Conservation (phyloP, 2,113 vertebrate genomes). For the Sceloporus tristichus region DNA sequence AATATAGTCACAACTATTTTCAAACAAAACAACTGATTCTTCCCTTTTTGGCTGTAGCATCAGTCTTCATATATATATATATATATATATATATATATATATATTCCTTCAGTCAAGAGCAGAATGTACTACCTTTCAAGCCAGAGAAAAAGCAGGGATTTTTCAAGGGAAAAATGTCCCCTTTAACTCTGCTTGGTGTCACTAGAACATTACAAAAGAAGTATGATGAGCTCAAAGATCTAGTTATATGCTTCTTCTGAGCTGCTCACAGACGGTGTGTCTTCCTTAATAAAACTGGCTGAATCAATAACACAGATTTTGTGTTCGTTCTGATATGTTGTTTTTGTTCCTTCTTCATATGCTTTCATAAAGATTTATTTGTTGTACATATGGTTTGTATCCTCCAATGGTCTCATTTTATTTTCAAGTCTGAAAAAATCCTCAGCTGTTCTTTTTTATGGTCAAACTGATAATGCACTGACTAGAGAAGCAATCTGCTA, state of each 20-base stretch:
- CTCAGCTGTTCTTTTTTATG: constrained; percentile 9
- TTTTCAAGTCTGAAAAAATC: constrained; percentile 13
- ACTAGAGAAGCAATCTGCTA: background rate
- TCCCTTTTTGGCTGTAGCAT: background rate
- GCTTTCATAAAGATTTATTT: constrained; percentile 35
- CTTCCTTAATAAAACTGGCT: constrained; percentile 20
- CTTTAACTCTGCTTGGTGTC: constrained; percentile 3
- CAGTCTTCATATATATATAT: background rate
- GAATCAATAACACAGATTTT: constrained; percentile 32
- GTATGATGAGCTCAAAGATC: background rate
- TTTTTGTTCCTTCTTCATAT: constrained; percentile 24
- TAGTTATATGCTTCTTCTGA: constrained; percentile 5
- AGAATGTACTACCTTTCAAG: background rate
- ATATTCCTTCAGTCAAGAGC: background rate
- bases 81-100: too few species aligned
- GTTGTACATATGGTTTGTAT: constrained; percentile 20
- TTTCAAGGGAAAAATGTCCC: background rate
- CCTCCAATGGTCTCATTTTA: constrained; percentile 1
- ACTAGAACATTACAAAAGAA: background rate
- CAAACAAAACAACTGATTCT: background rate
- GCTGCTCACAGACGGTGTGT: constrained; percentile 11
- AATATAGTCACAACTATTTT: background rate
- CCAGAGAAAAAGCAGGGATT: background rate
- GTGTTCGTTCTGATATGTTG: constrained; percentile 21
- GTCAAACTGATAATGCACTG: background rate